Evolutionary conservation across 2,888 invertebrate genomes (phyloP), one percentile per base, ranked within the genome.

Genomic region (Lepidocyrtoides sp.): DNA sequence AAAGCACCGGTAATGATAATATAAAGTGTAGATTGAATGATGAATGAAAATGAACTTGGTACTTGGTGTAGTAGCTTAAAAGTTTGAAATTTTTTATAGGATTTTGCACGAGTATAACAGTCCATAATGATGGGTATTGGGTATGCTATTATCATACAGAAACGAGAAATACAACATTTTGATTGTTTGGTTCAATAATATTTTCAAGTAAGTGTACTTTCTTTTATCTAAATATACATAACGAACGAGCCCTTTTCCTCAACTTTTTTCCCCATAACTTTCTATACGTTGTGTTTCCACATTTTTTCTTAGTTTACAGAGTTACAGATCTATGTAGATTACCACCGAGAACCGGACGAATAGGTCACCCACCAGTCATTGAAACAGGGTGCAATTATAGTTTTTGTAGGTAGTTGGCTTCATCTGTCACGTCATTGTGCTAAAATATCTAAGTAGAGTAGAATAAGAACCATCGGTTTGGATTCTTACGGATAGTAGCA

Each of bases 321-420:
- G 29, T 29, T n/a, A 69, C 66, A 69, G 66, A 69, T 69, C 66
- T 69, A 69, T 69, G 12, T n/a, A 26, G 29, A 36, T 32, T 69
- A 69, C 66, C 66, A 69, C 66, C 66, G 66, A 69, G 66, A 69
- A 69, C 66, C 32, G 66, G 66, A 69, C 66, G 66, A 63, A 57
- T 1, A 29, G 48, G n/a, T 10, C 26, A 29, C 26, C 14, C 29
- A 14, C 29, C 60, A 63, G 60, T n/a, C 14, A 29, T 4, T 26
- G 29, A 63, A 29, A 10, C 60, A 63, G 29, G 29, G n/a, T 14
- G n/a, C 29, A n/a, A 63, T 63, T 41, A 41, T 41, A 41, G 10
- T 41, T 7, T 7, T n/a, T n/a, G n/a, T n/a, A 41, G 4, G 41
- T 41, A 29, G 17, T n/a, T 17, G 23, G 57, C 2, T 17, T 57